These are phyloP conservation scores for Salvelinus alpinus DNA, from an alignment of 2,113 vertebrate genomes.

Conservation along the genomic window DNA sequence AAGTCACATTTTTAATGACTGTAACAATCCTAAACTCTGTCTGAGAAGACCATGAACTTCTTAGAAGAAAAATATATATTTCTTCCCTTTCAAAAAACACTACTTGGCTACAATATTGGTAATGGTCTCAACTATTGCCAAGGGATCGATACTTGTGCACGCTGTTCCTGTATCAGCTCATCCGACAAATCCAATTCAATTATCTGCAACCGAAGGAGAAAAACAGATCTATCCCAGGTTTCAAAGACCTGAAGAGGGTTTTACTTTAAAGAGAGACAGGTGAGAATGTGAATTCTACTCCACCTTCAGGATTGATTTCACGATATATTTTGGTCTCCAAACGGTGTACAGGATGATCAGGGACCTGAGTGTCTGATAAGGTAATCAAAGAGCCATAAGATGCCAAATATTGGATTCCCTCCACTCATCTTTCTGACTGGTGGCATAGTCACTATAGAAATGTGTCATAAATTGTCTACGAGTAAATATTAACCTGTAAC, in stretches of 20 bases:
- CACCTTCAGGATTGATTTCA: conserved; percentile 42
- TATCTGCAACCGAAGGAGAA: conserved; percentile 56
- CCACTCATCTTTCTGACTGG: no score
- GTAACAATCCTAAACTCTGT: conserved; percentile 11
- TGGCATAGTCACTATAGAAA: no score
- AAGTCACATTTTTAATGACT: conserved; percentile 6
- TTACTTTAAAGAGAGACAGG: conserved; percentile 39
- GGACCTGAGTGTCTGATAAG: no score
- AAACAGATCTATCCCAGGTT: conserved; percentile 54
- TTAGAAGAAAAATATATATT: conserved; percentile 6
- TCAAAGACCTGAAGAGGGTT: conserved; percentile 27
- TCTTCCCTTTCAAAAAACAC: conserved; percentile 9
- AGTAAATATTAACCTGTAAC: no score
- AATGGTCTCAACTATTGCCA: conserved; percentile 39
- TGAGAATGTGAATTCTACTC: conserved; percentile 39
- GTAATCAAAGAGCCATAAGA: no score
- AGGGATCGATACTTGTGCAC: conserved; percentile 57
- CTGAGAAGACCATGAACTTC: conserved; percentile 28
- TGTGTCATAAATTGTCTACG: no score
- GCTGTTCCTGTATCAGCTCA: conserved; percentile 63
- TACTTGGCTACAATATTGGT: conserved; percentile 33
- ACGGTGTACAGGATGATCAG: neutral
- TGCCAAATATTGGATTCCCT: no score
- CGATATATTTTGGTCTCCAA: conserved; percentile 33
- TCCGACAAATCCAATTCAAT: conserved; percentile 70